Percentiles rank a stretch among this genome's conserved stretches.
phyloP scores from a whole-genome alignment of 2,113 vertebrate species.

The Nestor notabilis region DNA sequence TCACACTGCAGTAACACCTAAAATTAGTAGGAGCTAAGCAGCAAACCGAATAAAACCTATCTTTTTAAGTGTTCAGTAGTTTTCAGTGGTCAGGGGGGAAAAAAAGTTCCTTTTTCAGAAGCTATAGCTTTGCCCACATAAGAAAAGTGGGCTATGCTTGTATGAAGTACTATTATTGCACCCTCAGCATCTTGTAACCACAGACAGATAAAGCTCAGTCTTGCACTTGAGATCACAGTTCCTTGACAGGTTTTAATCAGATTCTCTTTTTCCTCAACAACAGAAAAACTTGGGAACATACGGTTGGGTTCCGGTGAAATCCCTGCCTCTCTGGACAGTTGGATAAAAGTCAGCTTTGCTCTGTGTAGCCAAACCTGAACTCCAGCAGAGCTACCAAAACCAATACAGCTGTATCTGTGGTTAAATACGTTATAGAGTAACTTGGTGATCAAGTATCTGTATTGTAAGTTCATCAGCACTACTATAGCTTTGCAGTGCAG shows the following conservation, averaged over 20 bases:
- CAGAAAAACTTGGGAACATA: background rate
- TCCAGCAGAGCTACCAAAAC: background rate
- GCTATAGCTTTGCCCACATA: background rate
- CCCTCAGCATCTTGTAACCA: background rate
- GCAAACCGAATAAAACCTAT: background rate
- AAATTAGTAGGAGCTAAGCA: background rate
- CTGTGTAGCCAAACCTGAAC: background rate
- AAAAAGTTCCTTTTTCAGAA: background rate
- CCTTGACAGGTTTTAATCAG: background rate
- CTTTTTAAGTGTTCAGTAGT: background rate
- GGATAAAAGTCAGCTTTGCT: background rate
- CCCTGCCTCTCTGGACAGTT: background rate
- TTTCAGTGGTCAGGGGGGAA: background rate
- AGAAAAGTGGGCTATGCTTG: background rate
- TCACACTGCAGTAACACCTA: background rate
- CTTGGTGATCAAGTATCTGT: background rate
- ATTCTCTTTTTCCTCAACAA: background rate
- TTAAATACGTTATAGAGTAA: background rate
- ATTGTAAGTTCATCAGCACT: background rate
- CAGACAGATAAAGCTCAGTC: background rate
- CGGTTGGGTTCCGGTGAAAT: background rate
- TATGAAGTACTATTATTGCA: background rate
- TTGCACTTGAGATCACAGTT: background rate
- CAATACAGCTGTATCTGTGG: accelerated
- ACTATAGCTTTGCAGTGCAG: background rate